These are phyloP conservation scores for Leptodactylus fallax DNA, from an alignment of 2,797 vertebrate species.

Conservation along the genomic window DNA sequence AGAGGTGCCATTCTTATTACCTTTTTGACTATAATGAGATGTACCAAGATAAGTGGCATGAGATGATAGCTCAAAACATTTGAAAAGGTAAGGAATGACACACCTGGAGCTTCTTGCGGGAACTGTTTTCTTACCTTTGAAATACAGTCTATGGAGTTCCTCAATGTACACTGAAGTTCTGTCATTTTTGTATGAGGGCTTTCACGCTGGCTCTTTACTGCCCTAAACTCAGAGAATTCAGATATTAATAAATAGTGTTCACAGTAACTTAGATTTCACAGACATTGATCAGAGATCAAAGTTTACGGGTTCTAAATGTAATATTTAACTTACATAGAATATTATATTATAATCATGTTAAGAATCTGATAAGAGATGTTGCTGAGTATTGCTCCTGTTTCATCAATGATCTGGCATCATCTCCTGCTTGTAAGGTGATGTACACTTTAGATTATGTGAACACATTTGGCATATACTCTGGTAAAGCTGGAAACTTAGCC, in stretches of 20 bases:
- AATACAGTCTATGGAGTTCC: background rate
- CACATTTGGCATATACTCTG: too few relatives aligned
- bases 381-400: background rate
- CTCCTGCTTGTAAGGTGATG: too few relatives aligned
- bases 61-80: too few relatives aligned
- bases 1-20: too few relatives aligned
- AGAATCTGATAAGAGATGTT: background rate
- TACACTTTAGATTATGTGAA: too few relatives aligned
- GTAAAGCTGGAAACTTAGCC: too few relatives aligned
- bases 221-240: background rate
- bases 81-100: too few relatives aligned
- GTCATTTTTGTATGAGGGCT: background rate
- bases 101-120: background rate
- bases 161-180: background rate
- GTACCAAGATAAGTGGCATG: too few relatives aligned
- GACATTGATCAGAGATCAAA: slow-evolving; percentile 26
- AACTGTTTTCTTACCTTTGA: background rate
- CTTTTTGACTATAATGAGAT: too few relatives aligned
- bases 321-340: slow-evolving; percentile 9
- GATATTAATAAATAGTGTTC: background rate
- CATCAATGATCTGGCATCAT: background rate
- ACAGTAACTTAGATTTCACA: background rate
- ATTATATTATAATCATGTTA: background rate
- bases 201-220: background rate
- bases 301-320: slow-evolving; percentile 17